Evolutionary conservation across 2,888 invertebrate species (phyloP), one percentile per base, ranked within the genome.

Genomic region (Drosophila setosimentum): DNA sequence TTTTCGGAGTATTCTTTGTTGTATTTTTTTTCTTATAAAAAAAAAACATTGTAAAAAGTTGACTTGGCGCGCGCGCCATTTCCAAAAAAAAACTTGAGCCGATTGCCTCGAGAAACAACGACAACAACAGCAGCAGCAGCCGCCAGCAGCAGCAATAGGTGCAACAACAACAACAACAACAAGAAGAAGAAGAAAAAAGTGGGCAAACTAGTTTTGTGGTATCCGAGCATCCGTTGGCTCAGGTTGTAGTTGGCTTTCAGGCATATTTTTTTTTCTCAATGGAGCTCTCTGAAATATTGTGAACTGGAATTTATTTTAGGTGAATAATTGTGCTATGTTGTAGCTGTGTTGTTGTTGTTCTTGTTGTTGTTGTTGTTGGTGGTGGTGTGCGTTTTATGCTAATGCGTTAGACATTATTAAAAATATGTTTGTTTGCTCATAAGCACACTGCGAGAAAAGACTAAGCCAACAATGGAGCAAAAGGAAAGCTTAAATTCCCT

Each of bases 191-290:
- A 45, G 3, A 77, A 82, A 90, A 90, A 91, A 91, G 91, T 88
- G 91, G 91, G 87, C 91, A 91, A 91, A 91, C 91, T 91, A 91
- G 91, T 91, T 91, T 91, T 87, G 78, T 82, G 87, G 89, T 87
- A 78, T 87, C 80, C 76, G 73, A 88, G 76, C 90, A 90, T 91
- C 91, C 91, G 89, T 83, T 88, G 89, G 75, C 82, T 82, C 86
- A 86, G 76, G 77, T 82, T 82, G 85, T 71, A 69, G 77, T 55
- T 65, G 73, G 69, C 73, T 85, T 79, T 76, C 51, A 78, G 79
- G 73, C 73, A 74, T 78, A 27, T 58, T 45, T 42, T 65, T n/a
- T 64, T 77, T 89, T 82, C 80, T 89, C 76, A 89, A 90, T 87
- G 87, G 69, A 81, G 70, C 84, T 79, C 80, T 79, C 69, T 62